Percentiles rank a stretch among this genome's conserved stretches.
Conservation (phyloP, 1,140 invertebrate genomes). For the Venturia canescens region DNA sequence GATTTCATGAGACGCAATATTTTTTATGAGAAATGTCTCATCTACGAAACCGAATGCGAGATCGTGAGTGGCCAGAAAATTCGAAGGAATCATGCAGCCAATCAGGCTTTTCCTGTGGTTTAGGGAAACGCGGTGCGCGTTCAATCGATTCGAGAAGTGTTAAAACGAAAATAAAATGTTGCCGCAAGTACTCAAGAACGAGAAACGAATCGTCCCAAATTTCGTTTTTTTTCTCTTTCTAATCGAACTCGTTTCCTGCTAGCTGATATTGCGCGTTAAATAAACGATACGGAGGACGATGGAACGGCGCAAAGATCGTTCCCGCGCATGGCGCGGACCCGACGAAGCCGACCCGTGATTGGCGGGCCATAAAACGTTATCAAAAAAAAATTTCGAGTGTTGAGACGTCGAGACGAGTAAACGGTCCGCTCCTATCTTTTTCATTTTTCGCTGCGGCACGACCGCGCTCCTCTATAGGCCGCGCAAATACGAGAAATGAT, state of each 20-base stretch:
- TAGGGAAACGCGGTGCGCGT: too few relatives aligned
- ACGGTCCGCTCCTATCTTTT: slow-evolving; percentile 56
- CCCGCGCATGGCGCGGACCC: background rate
- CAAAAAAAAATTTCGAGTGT: slow-evolving; percentile 44
- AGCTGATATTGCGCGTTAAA: background rate
- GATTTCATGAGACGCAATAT: too few relatives aligned
- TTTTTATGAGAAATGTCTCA: too few relatives aligned
- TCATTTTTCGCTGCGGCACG: slow-evolving; percentile 14
- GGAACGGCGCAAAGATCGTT: background rate
- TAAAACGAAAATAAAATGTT: too few relatives aligned
- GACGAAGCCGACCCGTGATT: background rate
- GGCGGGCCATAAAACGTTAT: background rate
- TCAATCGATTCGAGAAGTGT: too few relatives aligned
- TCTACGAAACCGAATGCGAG: too few relatives aligned
- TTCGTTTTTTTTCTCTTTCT: too few relatives aligned
- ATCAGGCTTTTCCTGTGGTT: too few relatives aligned
- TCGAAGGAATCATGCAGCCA: too few relatives aligned
- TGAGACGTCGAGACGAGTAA: slow-evolving; percentile 59
- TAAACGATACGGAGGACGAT: background rate
- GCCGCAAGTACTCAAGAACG: too few relatives aligned
- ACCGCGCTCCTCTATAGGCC: slow-evolving; percentile 57
- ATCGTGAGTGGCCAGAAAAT: too few relatives aligned
- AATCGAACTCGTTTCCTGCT: background rate
- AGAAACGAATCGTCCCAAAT: too few relatives aligned
- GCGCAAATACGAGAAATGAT: slow-evolving; percentile 68